Base-by-base conservation (phyloP, 2,797 vertebrate genomes). In the Anniella stebbinsi region DNA sequence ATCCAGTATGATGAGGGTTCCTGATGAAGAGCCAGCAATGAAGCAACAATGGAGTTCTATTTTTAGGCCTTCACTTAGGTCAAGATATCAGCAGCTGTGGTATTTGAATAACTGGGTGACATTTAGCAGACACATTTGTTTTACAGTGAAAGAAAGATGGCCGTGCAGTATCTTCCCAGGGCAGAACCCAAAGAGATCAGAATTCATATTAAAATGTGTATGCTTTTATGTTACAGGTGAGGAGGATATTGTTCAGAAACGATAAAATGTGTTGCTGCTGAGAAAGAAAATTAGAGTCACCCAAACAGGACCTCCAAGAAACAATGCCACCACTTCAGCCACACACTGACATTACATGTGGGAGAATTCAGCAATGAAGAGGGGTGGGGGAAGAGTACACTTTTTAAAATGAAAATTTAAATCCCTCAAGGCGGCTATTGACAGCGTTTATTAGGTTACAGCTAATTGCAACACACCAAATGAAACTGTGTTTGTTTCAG, bases 41-140 rank as follows among this genome's bases (percentile, higher is more conserved):
- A 87, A 88, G 30, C 33, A 77, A 38, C 69, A 76, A 80, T 91
- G 90, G 78, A 76, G 54, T 30, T 63, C 80, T 45, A 89, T 77
- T 93, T 66, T 63, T 82, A 80, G 36, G 72, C 91, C 77, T 95
- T 93, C 4, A 80, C 88, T 94, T 90, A 45, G 36, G 85, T 93
- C 87, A 94, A 84, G 83, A 13, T 92, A 73, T 38, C 70, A 80
- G 30, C 18, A 72, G 10, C 41, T 57, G 51, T 70, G 70, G 30
- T 92, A 95, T 93, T 95, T 94, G 92, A 93, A 92, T 92, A 94
- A 93, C 87, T 84, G 72, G 70, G 73, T 94, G 92, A 91, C 88
- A 95, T 94, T 93, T 95, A 90, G 38, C 89, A 72, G 17, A 87
- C 1, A 10, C 10, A 81, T 93, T 94, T 92, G 69, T 51, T 93